Evolutionary conservation across 2,113 vertebrate species (phyloP), one percentile per base, ranked within the genome.

Genomic region (Etia nguti): DNA sequence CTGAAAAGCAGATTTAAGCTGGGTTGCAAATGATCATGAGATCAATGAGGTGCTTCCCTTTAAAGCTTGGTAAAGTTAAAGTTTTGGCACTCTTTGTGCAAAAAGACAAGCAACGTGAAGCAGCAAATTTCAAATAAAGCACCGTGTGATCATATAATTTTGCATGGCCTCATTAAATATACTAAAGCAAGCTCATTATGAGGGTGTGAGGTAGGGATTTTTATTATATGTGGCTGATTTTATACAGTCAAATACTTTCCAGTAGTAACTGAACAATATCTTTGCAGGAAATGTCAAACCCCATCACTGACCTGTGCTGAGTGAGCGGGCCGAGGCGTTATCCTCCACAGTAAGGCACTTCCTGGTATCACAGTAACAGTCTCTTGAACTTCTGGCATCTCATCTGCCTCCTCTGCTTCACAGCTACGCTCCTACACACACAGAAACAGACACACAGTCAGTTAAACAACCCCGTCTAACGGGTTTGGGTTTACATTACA

Each of bases 311-410:
- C 98, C 97, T 98, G 96, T 18, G 97, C 94, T 3, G 98, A 99
- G 93, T 99, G 96, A 89, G 97, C 92, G 16, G 98, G 98, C 79
- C 98, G 96, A 2, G 96, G 95, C 9, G 95, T 96, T 95, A 99
- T 97, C 93, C 98, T 98, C 98, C 98, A 99, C 82, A 99, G 96
- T 52, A 99, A 97, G 91, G 97, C 97, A 96, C 98, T 99, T 95
- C 98, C 98, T 29, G 98, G 97, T 90, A 99, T 95, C 94, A 98
- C 97, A 90, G 97, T 96, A 80, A 99, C 97, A 0, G 98, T 98
- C 82, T 99, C 98, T 89, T 98, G 97, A 60, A 96, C 87, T 36
- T 97, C 97, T 10, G 98, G 98, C 94, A 98, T 96, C 29, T 97
- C 96, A 18, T 99, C 98, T 0, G 94, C 95, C 48, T 96, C 96